Base-by-base conservation (phyloP, 2,113 vertebrate genomes). In the Raja brachyura region DNA sequence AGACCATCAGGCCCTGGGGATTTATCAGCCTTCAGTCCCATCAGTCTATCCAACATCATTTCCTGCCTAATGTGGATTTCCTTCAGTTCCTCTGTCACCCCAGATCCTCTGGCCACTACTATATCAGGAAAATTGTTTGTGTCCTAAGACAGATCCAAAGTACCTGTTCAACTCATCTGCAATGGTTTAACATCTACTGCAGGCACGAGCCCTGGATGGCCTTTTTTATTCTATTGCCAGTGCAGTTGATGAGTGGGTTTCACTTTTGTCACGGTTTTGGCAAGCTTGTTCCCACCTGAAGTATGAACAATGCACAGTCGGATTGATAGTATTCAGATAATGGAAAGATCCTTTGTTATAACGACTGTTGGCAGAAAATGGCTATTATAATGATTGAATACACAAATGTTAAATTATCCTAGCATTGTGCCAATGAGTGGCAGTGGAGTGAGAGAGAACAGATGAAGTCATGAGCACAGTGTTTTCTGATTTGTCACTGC, bases 271-370 rank as follows among this genome's bases (percentile, higher is more conserved):
- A 88, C 16, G 14, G 83, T 5, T 16, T 63, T 66, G 61, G n/a
- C 63, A 63, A 5, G 31, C 59, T n/a, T 63, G 61, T 31, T 88
- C n/a, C 28, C 83, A 66, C 28, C 59, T n/a, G 22, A 88, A 31
- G n/a, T 31, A 63, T n/a, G n/a, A 61, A 59, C 83, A 85, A 4
- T 85, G 48, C 54, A 59, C 81, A 85, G 25, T 28, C n/a, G 5
- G 31, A 31, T 88, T 88, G 59, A 88, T 8, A 88, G 61, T 88
- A 61, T 88, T 63, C 83, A 31, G 83, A 88, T 63, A 88, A 63
- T 3, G n/a, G 83, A 31, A 85, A 88, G 28, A n/a, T 13, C 13
- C 25, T 31, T 31, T 63, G 13, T 88, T 63, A 4, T 63, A 31
- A 61, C 14, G 61, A 88, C 61, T 61, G 56, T 14, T n/a, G 28